Conservation (phyloP, 2,888 invertebrate genomes). For the Drosophila mercatorum region DNA sequence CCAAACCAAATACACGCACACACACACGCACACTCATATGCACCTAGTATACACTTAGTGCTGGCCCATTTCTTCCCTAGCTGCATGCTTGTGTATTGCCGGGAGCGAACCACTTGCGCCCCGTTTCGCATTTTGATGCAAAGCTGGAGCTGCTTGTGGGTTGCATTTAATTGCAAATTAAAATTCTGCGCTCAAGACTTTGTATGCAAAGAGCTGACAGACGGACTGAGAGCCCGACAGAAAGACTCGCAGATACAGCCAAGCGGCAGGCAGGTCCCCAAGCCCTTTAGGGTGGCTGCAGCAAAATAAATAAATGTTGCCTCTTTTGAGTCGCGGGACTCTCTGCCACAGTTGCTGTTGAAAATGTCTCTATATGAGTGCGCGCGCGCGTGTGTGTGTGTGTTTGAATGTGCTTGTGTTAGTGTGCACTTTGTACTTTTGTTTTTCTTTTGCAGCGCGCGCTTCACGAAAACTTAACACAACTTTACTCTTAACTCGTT, state of each 20-base stretch:
- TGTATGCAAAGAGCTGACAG: constrained; percentile 62
- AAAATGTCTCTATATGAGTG: not conserved
- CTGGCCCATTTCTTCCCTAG: constrained; percentile 1
- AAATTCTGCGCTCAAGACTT: constrained; percentile 82
- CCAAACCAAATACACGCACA: not conserved
- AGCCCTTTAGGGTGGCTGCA: constrained; percentile 58
- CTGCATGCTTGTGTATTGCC: constrained; percentile 16
- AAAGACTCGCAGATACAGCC: constrained; percentile 22
- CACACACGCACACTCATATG: constrained; percentile 4
- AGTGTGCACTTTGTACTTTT: constrained; percentile 57
- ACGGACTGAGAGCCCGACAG: constrained; percentile 37
- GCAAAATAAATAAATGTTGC: constrained; percentile 78
- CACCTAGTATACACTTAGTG: not conserved
- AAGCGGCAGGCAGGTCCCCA: constrained; percentile 40
- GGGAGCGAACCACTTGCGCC: constrained; percentile 33
- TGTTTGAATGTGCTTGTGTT: constrained; percentile 9
- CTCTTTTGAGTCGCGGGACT: constrained; percentile 48
- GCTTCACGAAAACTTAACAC: constrained; percentile 71
- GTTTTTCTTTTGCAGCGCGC: constrained; percentile 65
- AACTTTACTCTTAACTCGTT: constrained; percentile 80
- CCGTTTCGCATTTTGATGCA: constrained; percentile 72
- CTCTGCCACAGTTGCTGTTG: constrained; percentile 1
- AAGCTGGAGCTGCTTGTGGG: constrained; percentile 75
- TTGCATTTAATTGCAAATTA: constrained; percentile 83
- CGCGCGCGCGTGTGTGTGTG: not conserved